Evolutionary conservation across 2,888 invertebrate genomes (phyloP), one percentile per base, ranked within the genome.

Genomic region (Xanthia togata): DNA sequence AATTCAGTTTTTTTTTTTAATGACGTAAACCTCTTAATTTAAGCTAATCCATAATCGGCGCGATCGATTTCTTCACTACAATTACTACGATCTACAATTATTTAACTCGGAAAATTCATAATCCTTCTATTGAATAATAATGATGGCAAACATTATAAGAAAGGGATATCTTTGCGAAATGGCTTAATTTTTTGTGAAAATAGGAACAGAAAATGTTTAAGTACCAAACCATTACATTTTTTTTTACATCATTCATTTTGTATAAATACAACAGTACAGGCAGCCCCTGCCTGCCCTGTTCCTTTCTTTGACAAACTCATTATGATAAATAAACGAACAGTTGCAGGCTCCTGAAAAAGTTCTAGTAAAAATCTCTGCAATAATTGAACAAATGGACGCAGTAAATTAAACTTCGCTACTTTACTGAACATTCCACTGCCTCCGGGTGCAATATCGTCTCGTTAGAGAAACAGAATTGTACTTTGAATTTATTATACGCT

Each of bases 381-480:
- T 65, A 41, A 79, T 72, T 79, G 35, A 79, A 38, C 23, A 65
- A 60, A 47, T 55, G 35, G 5, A 31, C 17, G 53, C 44, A 73
- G 38, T 67, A 1, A 53, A 59, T 59, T 44, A 78, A 64, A 64
- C 71, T 71, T 57, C 5, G 5, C 63, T 63, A 60, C 50, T 78
- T 26, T 20, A n/a, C 31, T 23, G 50, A 72, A 79, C 59, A 20
- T 64, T 53, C 4, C 12, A 5, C 31, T 59, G 50, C 78, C 50
- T 79, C 53, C 26, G 59, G 64, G 65, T 20, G 65, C 53, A n/a
- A 73, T 55, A 65, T 38, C 35, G 53, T 59, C 14, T 79, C 20
- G 2, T 60, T 72, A 44, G 20, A 23, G 38, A 53, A 35, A 35
- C 44, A 26, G 17, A 72, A 55, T 47, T 68, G 44, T 76, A 76